Evolutionary conservation across 2,888 invertebrate genomes (phyloP), one percentile per base, ranked within the genome.

Genomic region (Theretra japonica): DNA sequence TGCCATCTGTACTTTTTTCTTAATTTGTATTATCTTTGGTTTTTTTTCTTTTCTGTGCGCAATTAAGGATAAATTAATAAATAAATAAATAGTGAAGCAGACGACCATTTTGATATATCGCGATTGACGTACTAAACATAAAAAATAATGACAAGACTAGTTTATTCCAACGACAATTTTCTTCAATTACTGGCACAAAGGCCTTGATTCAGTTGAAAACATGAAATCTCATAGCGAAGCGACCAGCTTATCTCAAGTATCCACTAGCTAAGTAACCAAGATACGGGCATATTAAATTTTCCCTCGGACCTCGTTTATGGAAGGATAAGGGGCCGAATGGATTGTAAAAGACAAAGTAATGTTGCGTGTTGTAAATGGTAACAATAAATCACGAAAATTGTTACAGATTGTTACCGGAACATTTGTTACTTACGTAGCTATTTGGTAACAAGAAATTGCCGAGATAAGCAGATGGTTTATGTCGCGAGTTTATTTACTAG

Each of bases 341-440:
- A 21, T 21, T 62, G 62, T 62, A 41, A 62, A 58, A 62, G 33
- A 62, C 33, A 62, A 62, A 41, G 30, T 41, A 33, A 21, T 62
- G 11, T 21, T 21, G 21, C 33, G 58, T 4, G 25, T 11, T 11
- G 62, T 62, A 62, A 62, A 25, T 62, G 62, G 21, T 33, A 41
- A 62, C 33, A 21, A 62, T 62, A 62, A 62, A 41, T 62, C 62
- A 62, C 7, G 3, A 19, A 33, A 33, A 11, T 60, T 62, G 33
- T 62, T 33, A 5, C 33, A 30, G 60, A 60, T 60, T 60, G 25
- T 60, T 30, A 30, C 58, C 28, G 8, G 8, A 33, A n/a, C 7
- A 62, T 33, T 33, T 41, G n/a, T 33, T n/a, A 41, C n/a, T 33
- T 62, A 2, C n/a, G 23, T 58, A 41, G 62, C 21, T 33, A n/a